phyloP scores from a whole-genome alignment of 2,113 vertebrate genomes.

The Pachyramphus minor region DNA sequence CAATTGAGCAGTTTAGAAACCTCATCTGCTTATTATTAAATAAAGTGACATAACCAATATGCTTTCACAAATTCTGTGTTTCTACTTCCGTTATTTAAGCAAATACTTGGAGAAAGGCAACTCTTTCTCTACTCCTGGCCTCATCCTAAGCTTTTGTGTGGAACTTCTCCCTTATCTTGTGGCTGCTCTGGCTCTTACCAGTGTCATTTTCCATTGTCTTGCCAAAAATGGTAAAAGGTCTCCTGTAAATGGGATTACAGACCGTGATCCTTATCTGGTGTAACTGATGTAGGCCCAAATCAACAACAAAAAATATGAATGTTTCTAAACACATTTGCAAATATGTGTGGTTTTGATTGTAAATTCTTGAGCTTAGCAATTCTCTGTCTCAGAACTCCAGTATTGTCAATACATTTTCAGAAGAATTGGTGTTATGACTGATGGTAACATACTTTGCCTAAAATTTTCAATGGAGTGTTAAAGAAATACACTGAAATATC shows the following conservation, averaged over 20 bases:
- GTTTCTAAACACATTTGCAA: background rate
- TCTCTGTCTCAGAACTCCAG: background rate
- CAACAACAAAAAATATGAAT: background rate
- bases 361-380: background rate
- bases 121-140: background rate
- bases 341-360: background rate
- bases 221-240: background rate
- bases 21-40: background rate
- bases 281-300: background rate
- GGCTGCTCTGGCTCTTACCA: background rate
- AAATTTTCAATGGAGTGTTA: background rate
- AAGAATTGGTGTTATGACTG: background rate
- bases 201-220: background rate
- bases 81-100: background rate
- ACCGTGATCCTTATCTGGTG: background rate
- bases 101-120: background rate
- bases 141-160: background rate
- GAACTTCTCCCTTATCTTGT: background rate
- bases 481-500: background rate
- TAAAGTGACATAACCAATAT: background rate
- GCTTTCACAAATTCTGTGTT: background rate
- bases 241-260: background rate
- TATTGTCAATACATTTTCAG: background rate
- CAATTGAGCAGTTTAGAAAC: background rate
- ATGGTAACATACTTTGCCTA: background rate